Percentiles rank a stretch among this genome's conserved stretches.
Conservation (phyloP, 2,888 invertebrate genomes). For the Drosophila antonietae region DNA sequence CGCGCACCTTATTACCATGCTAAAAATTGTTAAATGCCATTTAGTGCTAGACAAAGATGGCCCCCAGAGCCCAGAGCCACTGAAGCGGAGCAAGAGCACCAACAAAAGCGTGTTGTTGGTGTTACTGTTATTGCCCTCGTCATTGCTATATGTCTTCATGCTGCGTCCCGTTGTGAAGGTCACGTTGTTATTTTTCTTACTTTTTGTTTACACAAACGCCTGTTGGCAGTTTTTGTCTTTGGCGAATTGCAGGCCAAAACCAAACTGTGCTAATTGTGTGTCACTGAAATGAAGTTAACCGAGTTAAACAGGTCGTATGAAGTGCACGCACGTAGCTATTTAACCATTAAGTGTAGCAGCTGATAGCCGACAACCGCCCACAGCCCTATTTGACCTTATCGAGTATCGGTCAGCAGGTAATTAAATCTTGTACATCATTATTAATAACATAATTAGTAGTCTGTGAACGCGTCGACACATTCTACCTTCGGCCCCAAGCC, state of each 20-base stretch:
- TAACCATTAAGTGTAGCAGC: conserved; percentile 53
- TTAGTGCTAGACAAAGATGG: conserved; percentile 46
- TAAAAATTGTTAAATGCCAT: conserved; percentile 58
- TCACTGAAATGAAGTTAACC: conserved; percentile 59
- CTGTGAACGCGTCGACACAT: conserved; percentile 44
- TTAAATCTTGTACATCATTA: conserved; percentile 38
- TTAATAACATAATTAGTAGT: conserved; percentile 49
- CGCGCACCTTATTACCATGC: conserved; percentile 60
- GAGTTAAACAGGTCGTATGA: conserved; percentile 58
- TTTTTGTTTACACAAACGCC: conserved; percentile 42
- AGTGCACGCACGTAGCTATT: conserved; percentile 66
- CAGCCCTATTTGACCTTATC: conserved; percentile 46
- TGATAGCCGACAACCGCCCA: conserved; percentile 52
- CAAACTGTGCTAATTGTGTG: conserved; percentile 69
- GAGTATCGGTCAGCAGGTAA: conserved; percentile 21
- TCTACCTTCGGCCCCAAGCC: conserved; percentile 51
- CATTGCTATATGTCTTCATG: conserved; percentile 53
- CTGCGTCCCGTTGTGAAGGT: conserved; percentile 64
- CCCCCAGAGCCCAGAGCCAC: conserved; percentile 55
- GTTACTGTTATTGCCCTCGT: conserved; percentile 33
- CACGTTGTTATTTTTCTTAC: conserved; percentile 24
- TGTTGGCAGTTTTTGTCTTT: conserved; percentile 16
- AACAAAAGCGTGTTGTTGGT: conserved; percentile 12
- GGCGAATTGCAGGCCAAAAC: conserved; percentile 44
- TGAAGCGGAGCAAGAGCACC: conserved; percentile 48